Evolutionary conservation across 2,113 vertebrate genomes (phyloP).

Genomic region (Callipepla californica): DNA sequence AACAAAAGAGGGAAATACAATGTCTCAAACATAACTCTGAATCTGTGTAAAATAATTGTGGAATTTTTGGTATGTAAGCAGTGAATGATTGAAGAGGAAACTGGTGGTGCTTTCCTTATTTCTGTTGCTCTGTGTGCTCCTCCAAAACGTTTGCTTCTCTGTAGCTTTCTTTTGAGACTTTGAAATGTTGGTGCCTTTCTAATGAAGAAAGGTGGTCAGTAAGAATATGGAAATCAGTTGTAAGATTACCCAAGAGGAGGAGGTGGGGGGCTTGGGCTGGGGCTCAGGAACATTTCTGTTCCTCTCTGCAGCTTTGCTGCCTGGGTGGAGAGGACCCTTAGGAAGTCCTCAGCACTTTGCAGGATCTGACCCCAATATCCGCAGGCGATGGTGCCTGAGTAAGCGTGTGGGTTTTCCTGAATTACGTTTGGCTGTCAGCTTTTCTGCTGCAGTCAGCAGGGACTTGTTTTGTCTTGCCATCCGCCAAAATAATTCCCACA

Average conservation of each 20-base stretch:
- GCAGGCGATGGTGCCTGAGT: not conserved
- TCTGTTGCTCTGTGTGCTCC: not conserved
- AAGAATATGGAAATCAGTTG: not conserved
- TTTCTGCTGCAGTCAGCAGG: conserved; percentile 51
- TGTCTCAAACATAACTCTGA: not conserved
- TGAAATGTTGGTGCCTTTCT: not conserved
- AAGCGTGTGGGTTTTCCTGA: conserved; percentile 64
- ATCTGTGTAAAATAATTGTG: not conserved
- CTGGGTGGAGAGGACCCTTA: not conserved
- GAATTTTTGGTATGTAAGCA: not conserved
- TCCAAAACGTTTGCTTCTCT: not conserved
- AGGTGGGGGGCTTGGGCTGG: not conserved
- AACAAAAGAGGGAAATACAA: not conserved
- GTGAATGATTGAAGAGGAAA: not conserved
- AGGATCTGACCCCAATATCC: not conserved
- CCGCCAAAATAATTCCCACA: conserved; percentile 70
- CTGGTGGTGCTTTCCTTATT: not conserved
- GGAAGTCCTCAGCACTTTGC: not conserved
- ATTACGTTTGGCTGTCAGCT: conserved; percentile 55
- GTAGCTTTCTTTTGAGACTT: not conserved
- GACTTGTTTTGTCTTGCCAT: conserved; percentile 78
- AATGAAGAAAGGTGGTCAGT: not conserved
- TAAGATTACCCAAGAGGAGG: not conserved
- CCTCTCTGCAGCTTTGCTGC: not conserved
- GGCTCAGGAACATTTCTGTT: not conserved